Evolutionary conservation across 1,140 invertebrate genomes (phyloP).

Genomic region (Branchinecta lynchi): DNA sequence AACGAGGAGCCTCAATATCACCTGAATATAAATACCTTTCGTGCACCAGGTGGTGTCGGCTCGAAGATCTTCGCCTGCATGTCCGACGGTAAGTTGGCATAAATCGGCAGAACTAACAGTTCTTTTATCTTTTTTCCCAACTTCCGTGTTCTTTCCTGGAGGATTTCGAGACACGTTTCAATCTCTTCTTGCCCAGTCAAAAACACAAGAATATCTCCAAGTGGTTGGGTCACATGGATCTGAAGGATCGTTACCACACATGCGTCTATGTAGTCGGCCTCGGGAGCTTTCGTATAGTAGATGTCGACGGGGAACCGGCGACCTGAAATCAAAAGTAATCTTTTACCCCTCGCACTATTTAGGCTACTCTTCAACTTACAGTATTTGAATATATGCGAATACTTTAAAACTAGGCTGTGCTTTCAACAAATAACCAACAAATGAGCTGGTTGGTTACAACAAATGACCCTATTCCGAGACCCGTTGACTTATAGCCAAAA

Average conservation of each 20-base stretch:
- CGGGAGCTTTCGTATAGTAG: constrained; percentile 96
- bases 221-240: constrained; percentile 89
- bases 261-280: constrained; percentile 96
- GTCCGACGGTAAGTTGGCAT: constrained; percentile 94
- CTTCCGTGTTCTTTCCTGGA: constrained; percentile 72
- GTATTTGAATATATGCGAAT: too few relatives aligned
- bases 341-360: too few relatives aligned
- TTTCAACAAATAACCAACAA: too few relatives aligned
- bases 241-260: constrained; percentile 91
- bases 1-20: too few relatives aligned
- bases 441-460: too few relatives aligned
- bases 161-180: constrained; percentile 83
- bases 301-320: constrained; percentile 74
- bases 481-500: too few relatives aligned
- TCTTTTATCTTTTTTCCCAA: constrained; percentile 86
- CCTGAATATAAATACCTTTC: constrained; percentile 53
- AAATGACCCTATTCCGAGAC: too few relatives aligned
- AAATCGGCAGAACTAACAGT: constrained; percentile 86
- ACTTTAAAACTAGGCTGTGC: too few relatives aligned
- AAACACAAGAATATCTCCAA: constrained; percentile 93
- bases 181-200: constrained; percentile 90
- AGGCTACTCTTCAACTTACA: too few relatives aligned
- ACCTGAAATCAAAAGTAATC: constrained; percentile 27
- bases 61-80: constrained; percentile 98
- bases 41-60: constrained; percentile 79